Evolutionary conservation across 1,140 invertebrate genomes (phyloP).

Genomic region (Maniola jurtina): DNA sequence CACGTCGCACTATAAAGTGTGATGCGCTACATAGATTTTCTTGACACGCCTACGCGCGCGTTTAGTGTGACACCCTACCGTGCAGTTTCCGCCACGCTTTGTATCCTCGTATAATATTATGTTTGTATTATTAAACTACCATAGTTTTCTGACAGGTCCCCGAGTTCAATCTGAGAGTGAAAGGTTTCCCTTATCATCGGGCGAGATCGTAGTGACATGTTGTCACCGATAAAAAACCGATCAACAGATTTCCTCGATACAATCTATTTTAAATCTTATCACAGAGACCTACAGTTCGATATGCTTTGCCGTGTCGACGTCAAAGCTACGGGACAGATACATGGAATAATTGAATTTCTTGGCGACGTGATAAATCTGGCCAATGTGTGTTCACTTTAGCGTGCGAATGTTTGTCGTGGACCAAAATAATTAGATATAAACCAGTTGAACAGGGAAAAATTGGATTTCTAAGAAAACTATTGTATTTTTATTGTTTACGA

Average conservation of each 20-base stretch:
- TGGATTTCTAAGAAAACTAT: background rate
- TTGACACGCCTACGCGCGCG: no score
- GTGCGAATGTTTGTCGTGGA: background rate
- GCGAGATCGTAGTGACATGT: background rate
- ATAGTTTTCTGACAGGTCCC: no score
- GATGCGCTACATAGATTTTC: no score
- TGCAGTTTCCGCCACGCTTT: no score
- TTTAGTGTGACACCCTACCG: no score
- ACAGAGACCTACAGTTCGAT: background rate
- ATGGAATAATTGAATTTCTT: conserved; percentile 23
- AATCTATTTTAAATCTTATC: background rate
- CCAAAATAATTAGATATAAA: background rate
- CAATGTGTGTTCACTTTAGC: conserved; percentile 15
- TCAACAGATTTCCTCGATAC: background rate
- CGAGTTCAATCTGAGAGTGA: background rate
- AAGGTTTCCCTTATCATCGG: background rate
- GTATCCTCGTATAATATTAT: no score
- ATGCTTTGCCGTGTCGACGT: background rate
- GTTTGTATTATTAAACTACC: no score
- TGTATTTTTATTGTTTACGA: background rate
- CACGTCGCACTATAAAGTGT: no score
- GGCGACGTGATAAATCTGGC: conserved; percentile 16
- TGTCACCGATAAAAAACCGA: background rate
- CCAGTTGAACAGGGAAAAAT: background rate
- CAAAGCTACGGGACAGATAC: conserved; percentile 6